These are phyloP conservation scores for Agrotis segetum DNA, from an alignment of 2,888 invertebrate species.

Conservation along the genomic window DNA sequence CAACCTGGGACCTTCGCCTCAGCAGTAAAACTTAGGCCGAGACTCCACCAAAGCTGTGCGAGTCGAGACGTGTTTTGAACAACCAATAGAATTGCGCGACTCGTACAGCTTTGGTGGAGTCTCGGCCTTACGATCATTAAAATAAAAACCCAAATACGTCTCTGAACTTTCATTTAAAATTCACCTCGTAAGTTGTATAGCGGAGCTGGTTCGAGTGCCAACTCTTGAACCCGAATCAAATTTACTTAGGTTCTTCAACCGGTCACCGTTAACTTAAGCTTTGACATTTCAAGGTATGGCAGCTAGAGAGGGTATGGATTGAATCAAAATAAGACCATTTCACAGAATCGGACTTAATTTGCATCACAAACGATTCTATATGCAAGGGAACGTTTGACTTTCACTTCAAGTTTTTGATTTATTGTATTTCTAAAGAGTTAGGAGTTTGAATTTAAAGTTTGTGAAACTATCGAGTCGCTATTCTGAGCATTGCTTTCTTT, in stretches of 20 bases:
- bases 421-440: slow-evolving; percentile 22
- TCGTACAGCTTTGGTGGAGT: too few species aligned
- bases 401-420: slow-evolving; percentile 33
- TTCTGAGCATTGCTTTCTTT: not conserved
- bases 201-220: slow-evolving; percentile 27
- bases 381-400: slow-evolving; percentile 39
- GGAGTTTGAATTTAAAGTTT: slow-evolving; percentile 17
- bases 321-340: slow-evolving; percentile 54
- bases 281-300: slow-evolving; percentile 48
- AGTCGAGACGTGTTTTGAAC: too few species aligned
- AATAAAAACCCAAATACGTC: not conserved
- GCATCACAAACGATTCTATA: slow-evolving; percentile 59
- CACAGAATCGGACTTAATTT: slow-evolving; percentile 54
- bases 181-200: slow-evolving; percentile 35
- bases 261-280: slow-evolving; percentile 33
- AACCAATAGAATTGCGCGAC: too few species aligned
- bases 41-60: too few species aligned
- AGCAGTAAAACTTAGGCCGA: not conserved
- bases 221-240: slow-evolving; percentile 44
- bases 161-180: slow-evolving; percentile 42
- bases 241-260: slow-evolving; percentile 62
- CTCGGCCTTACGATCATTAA: not conserved
- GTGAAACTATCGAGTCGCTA: not conserved
- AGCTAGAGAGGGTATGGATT: slow-evolving; percentile 33
- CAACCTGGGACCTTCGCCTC: too few species aligned